These are phyloP conservation scores for Rhodeus uyekii DNA, from an alignment of 2,797 vertebrate species.

Conservation along the genomic window DNA sequence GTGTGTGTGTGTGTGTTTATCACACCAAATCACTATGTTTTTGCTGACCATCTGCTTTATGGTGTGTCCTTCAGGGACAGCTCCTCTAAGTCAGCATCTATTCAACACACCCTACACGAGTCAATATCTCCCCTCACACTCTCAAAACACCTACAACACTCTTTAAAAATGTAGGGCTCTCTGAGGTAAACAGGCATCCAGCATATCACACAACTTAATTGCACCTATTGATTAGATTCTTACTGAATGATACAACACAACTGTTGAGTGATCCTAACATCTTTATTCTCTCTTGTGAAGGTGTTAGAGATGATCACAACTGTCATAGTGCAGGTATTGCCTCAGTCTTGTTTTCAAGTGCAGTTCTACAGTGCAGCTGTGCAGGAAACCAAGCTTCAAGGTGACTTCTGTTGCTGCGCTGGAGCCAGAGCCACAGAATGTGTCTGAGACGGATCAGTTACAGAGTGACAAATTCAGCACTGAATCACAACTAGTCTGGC, in stretches of 20 bases:
- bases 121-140: conserved; percentile 26
- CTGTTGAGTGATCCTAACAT: background rate
- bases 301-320: conserved; percentile 1
- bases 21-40: conserved; percentile 36
- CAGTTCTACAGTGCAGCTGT: conserved; percentile 35
- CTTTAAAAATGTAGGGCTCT: conserved; percentile 30
- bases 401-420: conserved; percentile 51
- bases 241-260: background rate
- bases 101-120: conserved; percentile 14
- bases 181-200: background rate
- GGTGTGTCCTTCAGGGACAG: conserved; percentile 54
- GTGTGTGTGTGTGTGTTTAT: conserved; percentile 42
- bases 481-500: conserved; percentile 16
- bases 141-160: conserved; percentile 10
- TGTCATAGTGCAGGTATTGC: conserved; percentile 42
- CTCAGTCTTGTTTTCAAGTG: background rate
- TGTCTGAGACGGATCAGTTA: conserved; percentile 49
- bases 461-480: conserved; percentile 27
- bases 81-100: conserved; percentile 38
- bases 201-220: conserved; percentile 10
- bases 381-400: conserved; percentile 51
- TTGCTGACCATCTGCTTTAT: conserved; percentile 61
- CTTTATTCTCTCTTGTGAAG: background rate
- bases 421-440: conserved; percentile 18
- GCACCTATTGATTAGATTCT: conserved; percentile 17